Evolutionary conservation across 2,113 vertebrate species (phyloP).

Genomic region (Apodemus speciosus): DNA sequence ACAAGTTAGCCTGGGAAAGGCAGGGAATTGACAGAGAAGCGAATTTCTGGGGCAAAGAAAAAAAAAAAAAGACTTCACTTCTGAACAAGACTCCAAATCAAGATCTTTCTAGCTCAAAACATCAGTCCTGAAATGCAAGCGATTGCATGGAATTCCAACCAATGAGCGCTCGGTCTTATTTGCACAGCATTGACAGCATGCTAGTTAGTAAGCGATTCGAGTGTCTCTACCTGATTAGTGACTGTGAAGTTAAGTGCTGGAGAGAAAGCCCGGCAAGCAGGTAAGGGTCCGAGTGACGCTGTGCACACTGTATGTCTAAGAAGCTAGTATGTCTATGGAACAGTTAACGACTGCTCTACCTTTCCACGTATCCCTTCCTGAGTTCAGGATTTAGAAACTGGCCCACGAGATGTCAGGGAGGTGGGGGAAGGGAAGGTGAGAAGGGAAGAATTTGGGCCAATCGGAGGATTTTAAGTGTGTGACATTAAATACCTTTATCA

Average conservation of each 20-base stretch:
- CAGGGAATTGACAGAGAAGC: background rate
- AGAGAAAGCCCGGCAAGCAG: constrained; percentile 85
- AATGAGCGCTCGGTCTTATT: constrained; percentile 88
- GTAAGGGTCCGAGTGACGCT: constrained; percentile 74
- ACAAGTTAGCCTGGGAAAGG: background rate
- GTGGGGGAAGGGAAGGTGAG: background rate
- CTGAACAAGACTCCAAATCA: constrained; percentile 46
- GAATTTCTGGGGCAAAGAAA: background rate
- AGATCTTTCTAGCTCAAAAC: constrained; percentile 42
- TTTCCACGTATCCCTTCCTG: constrained; percentile 75
- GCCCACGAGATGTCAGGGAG: background rate
- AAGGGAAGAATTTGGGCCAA: constrained; percentile 84
- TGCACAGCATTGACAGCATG: constrained; percentile 86
- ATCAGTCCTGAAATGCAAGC: constrained; percentile 75
- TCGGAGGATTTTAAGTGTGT: constrained; percentile 88
- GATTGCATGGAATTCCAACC: constrained; percentile 85
- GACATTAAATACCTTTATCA: constrained; percentile 89
- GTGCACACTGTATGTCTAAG: background rate
- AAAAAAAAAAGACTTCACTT: too few species aligned
- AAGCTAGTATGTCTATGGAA: background rate
- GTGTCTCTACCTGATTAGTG: constrained; percentile 90
- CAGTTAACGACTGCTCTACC: background rate
- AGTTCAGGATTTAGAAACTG: constrained; percentile 85
- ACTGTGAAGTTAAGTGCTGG: constrained; percentile 86
- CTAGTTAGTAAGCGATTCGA: constrained; percentile 89